Evolutionary conservation across 2,797 vertebrate genomes (phyloP).

Genomic region (Periophthalmus magnuspinnatus): DNA sequence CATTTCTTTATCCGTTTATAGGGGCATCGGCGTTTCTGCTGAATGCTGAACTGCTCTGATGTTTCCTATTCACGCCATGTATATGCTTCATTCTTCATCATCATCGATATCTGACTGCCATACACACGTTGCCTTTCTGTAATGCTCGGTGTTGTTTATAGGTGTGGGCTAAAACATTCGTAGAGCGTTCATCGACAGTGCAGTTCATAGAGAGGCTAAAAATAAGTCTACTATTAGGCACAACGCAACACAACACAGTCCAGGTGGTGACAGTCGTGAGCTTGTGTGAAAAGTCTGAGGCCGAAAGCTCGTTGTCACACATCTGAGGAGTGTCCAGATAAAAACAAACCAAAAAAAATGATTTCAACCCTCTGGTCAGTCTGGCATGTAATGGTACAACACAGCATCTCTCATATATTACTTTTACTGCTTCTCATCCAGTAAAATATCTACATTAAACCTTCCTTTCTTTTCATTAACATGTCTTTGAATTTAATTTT

Average conservation of each 20-base stretch:
- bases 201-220: background rate
- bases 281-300: constrained; percentile 19
- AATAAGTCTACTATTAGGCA: background rate
- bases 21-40: constrained; percentile 39
- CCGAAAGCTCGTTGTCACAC: constrained; percentile 55
- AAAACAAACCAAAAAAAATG: constrained; percentile 56
- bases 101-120: constrained; percentile 47
- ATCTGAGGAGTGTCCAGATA: constrained; percentile 57
- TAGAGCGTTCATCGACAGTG: constrained; percentile 30
- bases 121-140: constrained; percentile 51
- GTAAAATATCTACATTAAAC: background rate
- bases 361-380: constrained; percentile 34
- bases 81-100: constrained; percentile 27
- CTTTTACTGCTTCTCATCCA: background rate
- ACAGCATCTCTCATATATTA: background rate
- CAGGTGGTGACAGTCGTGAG: constrained; percentile 30
- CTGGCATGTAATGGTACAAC: constrained; percentile 51
- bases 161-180: constrained; percentile 69
- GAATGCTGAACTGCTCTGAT: constrained; percentile 8
- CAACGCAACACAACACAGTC: background rate
- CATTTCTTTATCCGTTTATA: constrained; percentile 2
- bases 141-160: constrained; percentile 59
- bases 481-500: no score
- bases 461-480: no score
- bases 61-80: no score